Evolutionary conservation across 2,797 vertebrate species (phyloP), one percentile per base, ranked within the genome.

Genomic region (Toxotes lorentzi): DNA sequence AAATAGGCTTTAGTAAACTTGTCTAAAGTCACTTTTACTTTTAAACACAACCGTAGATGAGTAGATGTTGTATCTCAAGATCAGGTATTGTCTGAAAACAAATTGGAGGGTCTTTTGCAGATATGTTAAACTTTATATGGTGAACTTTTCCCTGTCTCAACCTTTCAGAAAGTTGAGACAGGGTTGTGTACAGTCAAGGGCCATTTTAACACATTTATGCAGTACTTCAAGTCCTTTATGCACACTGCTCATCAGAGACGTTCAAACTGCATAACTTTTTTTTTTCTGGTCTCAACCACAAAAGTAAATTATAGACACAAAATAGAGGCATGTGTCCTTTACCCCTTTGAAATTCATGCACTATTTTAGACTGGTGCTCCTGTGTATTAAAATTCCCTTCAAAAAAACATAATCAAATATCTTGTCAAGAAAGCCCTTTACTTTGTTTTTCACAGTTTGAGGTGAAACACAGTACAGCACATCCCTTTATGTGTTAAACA

Each of bases 401-500:
- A 64, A 68, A 67, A 54, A n/a, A 58, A 54, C 1, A 54, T 14
- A 35, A 66, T 51, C 19, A 58, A 63, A 65, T 51, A 19, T 32
- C 48, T 66, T 60, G 4, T 66, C 17, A 56, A 9, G 38, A 51
- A 47, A 63, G 38, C 21, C 13, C 6, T 48, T 56, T 24, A 23
- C 53, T 68, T 60, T 63, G 60, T 78, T 76, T 76, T 60, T 24
- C 11, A 7, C 21, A 45, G 4, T 75, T 40, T 64, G 60, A 50
- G 10, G 32, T 70, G 32, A 68, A 50, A 19, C 41, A 43, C 34
- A 23, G n/a, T n/a, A 34, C 4, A 63, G 23, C 35, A 54, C 61
- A 47, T 59, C 27, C 14, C 54, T 74, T 63, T 59, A 57, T 70
- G 66, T 80, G 24, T 19, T 62, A 66, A 66, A 64, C 74, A 35